Conservation (phyloP, 2,797 vertebrate species). For the Picus viridis region DNA sequence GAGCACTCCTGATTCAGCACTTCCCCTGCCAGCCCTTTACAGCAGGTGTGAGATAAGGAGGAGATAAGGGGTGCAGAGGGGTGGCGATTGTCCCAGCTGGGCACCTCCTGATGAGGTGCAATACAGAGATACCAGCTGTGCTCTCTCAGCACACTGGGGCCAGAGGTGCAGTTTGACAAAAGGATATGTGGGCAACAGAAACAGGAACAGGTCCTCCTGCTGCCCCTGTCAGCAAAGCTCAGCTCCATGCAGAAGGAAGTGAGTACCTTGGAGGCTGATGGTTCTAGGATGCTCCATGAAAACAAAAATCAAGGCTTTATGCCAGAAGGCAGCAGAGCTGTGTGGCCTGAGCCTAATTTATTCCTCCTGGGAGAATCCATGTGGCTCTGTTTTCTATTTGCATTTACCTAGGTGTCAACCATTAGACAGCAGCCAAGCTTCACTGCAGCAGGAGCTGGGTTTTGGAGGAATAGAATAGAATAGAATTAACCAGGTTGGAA, state of each 20-base stretch:
- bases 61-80: background rate
- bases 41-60: background rate
- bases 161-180: background rate
- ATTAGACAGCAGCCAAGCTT: background rate
- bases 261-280: background rate
- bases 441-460: background rate
- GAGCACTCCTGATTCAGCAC: slow-evolving; percentile 25
- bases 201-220: accelerated
- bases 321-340: background rate
- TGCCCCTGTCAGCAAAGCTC: background rate
- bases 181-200: background rate
- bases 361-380: background rate
- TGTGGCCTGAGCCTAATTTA: background rate
- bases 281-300: background rate
- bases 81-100: accelerated
- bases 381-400: background rate
- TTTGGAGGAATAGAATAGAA: background rate
- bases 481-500: too few species aligned
- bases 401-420: background rate
- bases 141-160: background rate
- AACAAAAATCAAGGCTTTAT: background rate
- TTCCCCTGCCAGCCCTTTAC: slow-evolving; percentile 35
- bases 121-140: background rate
- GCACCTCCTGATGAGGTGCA: background rate
- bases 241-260: background rate